These are phyloP conservation scores for Diloba caeruleocephala DNA, from an alignment of 2,888 invertebrate genomes.

Conservation along the genomic window DNA sequence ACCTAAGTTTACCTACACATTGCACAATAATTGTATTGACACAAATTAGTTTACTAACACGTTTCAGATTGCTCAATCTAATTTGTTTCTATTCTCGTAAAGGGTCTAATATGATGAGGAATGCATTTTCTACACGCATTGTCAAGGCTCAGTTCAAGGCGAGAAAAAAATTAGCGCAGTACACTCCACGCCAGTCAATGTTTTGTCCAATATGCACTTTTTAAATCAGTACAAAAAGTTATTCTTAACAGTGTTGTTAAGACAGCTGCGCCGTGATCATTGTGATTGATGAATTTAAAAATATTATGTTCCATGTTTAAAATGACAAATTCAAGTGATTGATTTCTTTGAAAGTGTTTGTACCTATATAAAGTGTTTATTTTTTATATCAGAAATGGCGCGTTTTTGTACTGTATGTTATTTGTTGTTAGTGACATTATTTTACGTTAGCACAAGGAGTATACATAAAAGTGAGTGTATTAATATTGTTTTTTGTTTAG, in stretches of 20 bases:
- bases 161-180: conserved; percentile 53
- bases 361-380: conserved; percentile 7
- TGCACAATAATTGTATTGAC: conserved; percentile 42
- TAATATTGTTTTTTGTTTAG: too few relatives aligned
- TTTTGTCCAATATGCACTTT: conserved; percentile 72
- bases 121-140: conserved; percentile 57
- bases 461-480: conserved; percentile 45
- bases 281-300: conserved; percentile 22
- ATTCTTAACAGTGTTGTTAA: conserved; percentile 68
- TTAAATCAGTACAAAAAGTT: conserved; percentile 76
- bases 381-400: conserved; percentile 32
- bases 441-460: conserved; percentile 44
- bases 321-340: conserved; percentile 32
- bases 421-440: conserved; percentile 43
- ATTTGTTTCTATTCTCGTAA: conserved; percentile 44
- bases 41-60: conserved; percentile 46
- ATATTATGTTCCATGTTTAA: conserved; percentile 31
- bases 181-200: conserved; percentile 68
- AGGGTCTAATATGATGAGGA: conserved; percentile 47
- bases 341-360: conserved; percentile 25
- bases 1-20: conserved; percentile 21
- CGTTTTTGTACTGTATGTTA: conserved; percentile 32
- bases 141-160: conserved; percentile 65
- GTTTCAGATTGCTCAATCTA: conserved; percentile 39
- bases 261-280: conserved; percentile 49